Evolutionary conservation across 2,113 vertebrate genomes (phyloP), one percentile per base, ranked within the genome.

Genomic region (Xyliphius kryptos): DNA sequence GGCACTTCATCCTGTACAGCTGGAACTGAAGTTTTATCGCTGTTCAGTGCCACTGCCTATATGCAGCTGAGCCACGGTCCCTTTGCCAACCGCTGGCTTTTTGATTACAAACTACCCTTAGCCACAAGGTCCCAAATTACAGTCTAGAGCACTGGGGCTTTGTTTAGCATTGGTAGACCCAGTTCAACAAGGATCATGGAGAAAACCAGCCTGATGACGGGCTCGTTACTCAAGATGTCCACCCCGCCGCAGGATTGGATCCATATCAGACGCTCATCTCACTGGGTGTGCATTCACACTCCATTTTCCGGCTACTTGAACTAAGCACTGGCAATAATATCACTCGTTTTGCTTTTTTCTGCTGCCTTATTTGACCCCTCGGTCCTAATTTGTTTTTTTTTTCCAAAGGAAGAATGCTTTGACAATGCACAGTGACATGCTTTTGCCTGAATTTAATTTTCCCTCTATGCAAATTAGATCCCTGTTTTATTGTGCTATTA

Each of bases 281-380:
- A 17, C 16, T 16, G 43, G 44, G 49, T 56, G 43, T 56, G 22
- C 46, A 3, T 54, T 26, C 19, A 52, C 56, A 7, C 56, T 43
- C 13, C n/a, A 50, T 57, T 62, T 68, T 48, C 55, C 26, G 44
- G 41, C 74, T 63, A 56, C 38, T 66, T 61, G 49, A 57, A 74
- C 57, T 74, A 66, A 70, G 57, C 61, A 51, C 66, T 51, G 73
- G 74, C 75, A 82, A 77, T 79, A 80, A 80, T 67, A 20, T 65
- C 58, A 49, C 26, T 61, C 63, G 11, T 74, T 68, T 56, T 57
- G 46, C 69, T 66, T 69, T 74, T n/a, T n/a, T n/a, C n/a, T 40
- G 76, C 69, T 77, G 74, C 78, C 76, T 78, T 68, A 59, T 73
- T 53, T 22, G 21, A 54, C 58, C 52, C 21, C 56, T 37, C 14